Conservation (phyloP, 1,140 invertebrate genomes). For the Bursaphelenchus mucronatus region DNA sequence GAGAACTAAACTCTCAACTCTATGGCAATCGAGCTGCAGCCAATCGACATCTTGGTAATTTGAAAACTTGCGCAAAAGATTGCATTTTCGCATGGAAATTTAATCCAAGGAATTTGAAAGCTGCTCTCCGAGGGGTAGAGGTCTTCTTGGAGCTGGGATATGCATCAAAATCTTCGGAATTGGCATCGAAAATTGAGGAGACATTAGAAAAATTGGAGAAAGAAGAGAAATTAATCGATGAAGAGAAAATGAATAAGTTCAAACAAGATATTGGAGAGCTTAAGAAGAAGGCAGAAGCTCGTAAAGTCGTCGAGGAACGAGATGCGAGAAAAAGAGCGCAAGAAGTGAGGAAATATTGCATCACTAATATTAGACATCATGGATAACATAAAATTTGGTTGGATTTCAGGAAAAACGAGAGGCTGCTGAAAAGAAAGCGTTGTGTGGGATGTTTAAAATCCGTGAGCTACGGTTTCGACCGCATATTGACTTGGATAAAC, state of each 20-base stretch:
- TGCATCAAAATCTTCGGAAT: conserved; percentile 39
- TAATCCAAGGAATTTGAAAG: conserved; percentile 62
- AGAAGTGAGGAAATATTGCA: conserved; percentile 19
- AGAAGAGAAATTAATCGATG: conserved; percentile 27
- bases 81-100: conserved; percentile 63
- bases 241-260: conserved; percentile 18
- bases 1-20: conserved; percentile 73
- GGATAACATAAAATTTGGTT: conserved; percentile 3
- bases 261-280: conserved; percentile 27
- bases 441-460: conserved; percentile 33
- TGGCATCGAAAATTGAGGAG: conserved; percentile 34
- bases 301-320: conserved; percentile 27
- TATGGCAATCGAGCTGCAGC: conserved; percentile 85
- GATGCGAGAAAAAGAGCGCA: conserved; percentile 24
- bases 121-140: conserved; percentile 45
- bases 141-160: conserved; percentile 49
- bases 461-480: conserved; percentile 35
- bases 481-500: conserved; percentile 31
- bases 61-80: conserved; percentile 62
- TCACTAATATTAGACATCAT: conserved; percentile 25
- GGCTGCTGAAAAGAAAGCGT: conserved; percentile 26
- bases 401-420: conserved; percentile 25
- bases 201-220: conserved; percentile 18
- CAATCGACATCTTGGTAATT: conserved; percentile 79
- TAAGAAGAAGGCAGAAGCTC: conserved; percentile 15